These are phyloP conservation scores for Sinocyclocheilus rhinocerous DNA, from an alignment of 2,113 vertebrate genomes.

Conservation along the genomic window DNA sequence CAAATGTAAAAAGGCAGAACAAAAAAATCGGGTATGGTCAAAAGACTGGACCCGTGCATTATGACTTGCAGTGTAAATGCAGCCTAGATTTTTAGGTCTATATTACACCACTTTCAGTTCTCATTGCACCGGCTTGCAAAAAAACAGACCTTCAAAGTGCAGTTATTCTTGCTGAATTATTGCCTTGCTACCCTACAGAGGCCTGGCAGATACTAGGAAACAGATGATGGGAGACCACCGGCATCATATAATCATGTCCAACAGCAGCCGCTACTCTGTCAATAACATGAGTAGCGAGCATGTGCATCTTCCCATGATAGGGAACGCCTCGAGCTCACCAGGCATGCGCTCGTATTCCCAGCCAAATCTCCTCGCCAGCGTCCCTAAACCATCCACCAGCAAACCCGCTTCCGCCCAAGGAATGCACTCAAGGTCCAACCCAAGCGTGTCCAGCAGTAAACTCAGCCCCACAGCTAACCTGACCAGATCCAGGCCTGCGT, in stretches of 20 bases:
- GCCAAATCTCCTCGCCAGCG: constrained; percentile 68
- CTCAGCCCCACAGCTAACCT: constrained; percentile 66
- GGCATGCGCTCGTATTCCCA: constrained; percentile 73
- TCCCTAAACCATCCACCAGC: constrained; percentile 35
- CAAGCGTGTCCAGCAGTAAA: constrained; percentile 64
- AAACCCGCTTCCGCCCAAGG: constrained; percentile 68
- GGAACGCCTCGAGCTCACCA: constrained; percentile 63
- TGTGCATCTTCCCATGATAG: constrained; percentile 60
- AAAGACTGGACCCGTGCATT: background rate
- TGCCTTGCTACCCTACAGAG: constrained; percentile 62
- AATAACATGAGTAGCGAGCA: constrained; percentile 67
- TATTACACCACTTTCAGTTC: background rate
- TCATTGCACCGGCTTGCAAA: background rate
- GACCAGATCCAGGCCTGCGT: constrained; percentile 72
- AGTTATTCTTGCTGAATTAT: background rate
- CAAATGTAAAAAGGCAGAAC: background rate
- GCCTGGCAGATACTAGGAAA: constrained; percentile 80
- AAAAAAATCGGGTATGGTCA: background rate
- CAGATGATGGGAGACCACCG: constrained; percentile 82
- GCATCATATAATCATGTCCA: constrained; percentile 77
- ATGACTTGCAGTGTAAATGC: too few species aligned
- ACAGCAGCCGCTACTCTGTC: constrained; percentile 74
- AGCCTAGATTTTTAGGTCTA: background rate
- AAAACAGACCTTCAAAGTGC: background rate
- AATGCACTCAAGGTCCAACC: constrained; percentile 58